These are phyloP conservation scores for Psettodes erumei DNA, from an alignment of 2,113 vertebrate species.

Conservation along the genomic window DNA sequence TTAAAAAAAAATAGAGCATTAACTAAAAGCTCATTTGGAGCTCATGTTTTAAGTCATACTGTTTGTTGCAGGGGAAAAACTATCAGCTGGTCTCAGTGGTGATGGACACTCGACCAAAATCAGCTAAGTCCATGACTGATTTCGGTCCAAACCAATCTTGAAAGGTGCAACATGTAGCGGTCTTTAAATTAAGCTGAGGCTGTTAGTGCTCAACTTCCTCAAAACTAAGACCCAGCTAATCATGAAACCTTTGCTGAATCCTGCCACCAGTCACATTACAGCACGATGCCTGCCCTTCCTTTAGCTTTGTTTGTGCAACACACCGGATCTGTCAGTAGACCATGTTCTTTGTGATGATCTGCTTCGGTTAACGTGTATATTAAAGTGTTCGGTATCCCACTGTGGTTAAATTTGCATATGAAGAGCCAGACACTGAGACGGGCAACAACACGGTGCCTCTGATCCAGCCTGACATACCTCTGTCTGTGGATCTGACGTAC, in stretches of 20 bases:
- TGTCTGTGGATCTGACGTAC: slow-evolving; percentile 30
- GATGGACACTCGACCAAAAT: neutral
- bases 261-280: neutral
- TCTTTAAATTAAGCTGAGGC: neutral
- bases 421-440: neutral
- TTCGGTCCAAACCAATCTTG: slow-evolving; percentile 10
- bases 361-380: neutral
- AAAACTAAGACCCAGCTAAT: neutral
- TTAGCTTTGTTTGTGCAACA: slow-evolving; percentile 5
- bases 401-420: neutral
- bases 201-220: neutral
- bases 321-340: neutral
- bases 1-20: neutral
- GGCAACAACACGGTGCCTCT: slow-evolving; percentile 40
- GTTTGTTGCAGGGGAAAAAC: slow-evolving; percentile 6
- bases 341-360: neutral
- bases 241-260: neutral
- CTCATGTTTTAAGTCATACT: slow-evolving; percentile 15
- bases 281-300: neutral
- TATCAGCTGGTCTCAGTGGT: neutral
- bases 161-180: slow-evolving; percentile 30
- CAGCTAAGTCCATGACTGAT: neutral
- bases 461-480: slow-evolving; percentile 32
- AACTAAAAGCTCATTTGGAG: too few species aligned
- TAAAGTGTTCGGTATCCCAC: slow-evolving; percentile 24